Evolutionary conservation across 2,113 vertebrate species (phyloP).

Genomic region (Archocentrus centrarchus): DNA sequence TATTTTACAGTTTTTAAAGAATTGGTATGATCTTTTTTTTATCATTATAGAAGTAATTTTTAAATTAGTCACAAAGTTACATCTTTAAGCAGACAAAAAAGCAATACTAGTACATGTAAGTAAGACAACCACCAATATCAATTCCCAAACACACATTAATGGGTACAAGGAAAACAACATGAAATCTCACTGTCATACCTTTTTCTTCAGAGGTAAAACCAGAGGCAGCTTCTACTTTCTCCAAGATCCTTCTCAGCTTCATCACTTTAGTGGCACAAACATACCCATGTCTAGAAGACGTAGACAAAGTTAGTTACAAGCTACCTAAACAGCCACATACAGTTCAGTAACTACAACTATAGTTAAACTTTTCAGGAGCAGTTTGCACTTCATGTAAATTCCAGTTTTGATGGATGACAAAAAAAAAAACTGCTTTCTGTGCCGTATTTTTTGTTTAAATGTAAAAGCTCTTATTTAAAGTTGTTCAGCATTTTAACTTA

Average conservation of each 20-base stretch:
- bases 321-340: background rate
- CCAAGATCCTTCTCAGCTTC: slow-evolving; percentile 97
- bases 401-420: background rate
- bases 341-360: background rate
- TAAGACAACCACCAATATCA: background rate
- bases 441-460: background rate
- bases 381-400: background rate
- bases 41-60: background rate
- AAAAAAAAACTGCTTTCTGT: background rate
- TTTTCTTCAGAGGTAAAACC: slow-evolving; percentile 99
- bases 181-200: slow-evolving; percentile 78
- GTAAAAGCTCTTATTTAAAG: background rate
- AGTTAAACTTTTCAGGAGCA: background rate
- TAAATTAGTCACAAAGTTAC: background rate
- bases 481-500: background rate
- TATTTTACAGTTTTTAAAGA: too few species aligned
- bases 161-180: background rate
- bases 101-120: background rate
- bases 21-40: background rate
- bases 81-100: background rate
- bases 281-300: slow-evolving; percentile 89
- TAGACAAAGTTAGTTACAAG: background rate
- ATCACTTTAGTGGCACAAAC: slow-evolving; percentile 99
- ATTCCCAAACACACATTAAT: background rate
- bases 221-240: slow-evolving; percentile 97